phyloP scores from a whole-genome alignment of 2,797 vertebrate species.

The Lerista edwardsae region DNA sequence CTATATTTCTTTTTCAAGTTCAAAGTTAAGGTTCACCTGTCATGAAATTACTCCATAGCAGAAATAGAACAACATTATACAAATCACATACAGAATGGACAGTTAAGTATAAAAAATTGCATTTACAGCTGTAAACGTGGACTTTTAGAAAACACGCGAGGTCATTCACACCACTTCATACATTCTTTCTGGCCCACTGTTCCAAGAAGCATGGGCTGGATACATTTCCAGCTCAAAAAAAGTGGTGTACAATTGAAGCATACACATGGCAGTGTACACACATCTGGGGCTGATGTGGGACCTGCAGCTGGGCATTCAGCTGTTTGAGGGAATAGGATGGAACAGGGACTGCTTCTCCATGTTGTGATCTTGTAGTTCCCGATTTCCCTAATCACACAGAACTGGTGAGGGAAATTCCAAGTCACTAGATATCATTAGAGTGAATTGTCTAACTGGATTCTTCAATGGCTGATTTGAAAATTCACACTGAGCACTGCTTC shows the following conservation, averaged over 20 bases:
- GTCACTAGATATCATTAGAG: no score
- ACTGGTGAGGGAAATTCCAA: no score
- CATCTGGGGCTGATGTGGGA: conserved; percentile 32
- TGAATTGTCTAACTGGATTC: neutral
- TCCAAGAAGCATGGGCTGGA: neutral
- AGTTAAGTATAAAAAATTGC: conserved; percentile 81
- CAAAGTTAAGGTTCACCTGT: conserved; percentile 75
- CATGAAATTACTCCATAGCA: conserved; percentile 78
- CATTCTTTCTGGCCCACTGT: neutral
- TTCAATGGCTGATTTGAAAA: neutral
- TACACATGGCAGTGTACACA: no score
- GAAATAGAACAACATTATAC: conserved; percentile 81
- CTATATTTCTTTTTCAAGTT: conserved; percentile 49
- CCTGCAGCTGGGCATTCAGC: conserved; percentile 14
- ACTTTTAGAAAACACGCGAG: conserved; percentile 62
- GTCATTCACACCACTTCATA: conserved; percentile 42
- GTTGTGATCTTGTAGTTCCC: neutral
- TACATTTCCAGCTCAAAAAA: neutral
- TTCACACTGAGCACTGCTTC: neutral
- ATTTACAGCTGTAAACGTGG: conserved; percentile 84
- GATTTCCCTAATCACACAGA: no score
- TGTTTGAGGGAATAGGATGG: neutral
- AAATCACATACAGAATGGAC: conserved; percentile 77
- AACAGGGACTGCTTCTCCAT: neutral
- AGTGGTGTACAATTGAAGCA: neutral